Evolutionary conservation across 1,140 invertebrate genomes (phyloP).

Genomic region (Platorchestia sp.): DNA sequence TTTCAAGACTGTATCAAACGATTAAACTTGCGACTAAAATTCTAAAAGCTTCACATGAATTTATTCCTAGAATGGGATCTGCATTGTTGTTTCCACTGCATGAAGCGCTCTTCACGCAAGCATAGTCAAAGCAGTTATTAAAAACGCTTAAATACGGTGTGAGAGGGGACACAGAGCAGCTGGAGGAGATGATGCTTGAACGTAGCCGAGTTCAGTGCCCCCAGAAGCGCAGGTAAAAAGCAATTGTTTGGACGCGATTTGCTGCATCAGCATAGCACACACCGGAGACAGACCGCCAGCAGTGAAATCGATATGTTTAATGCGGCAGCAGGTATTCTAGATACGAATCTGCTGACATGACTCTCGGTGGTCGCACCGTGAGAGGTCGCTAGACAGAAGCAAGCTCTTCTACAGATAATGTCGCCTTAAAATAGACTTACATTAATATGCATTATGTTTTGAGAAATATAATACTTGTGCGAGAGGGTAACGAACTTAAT

Average conservation of each 20-base stretch:
- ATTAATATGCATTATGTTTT: not conserved
- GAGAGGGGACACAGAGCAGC: not conserved
- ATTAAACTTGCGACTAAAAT: not conserved
- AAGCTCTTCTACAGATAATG: not conserved
- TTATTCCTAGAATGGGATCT: not conserved
- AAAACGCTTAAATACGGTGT: not conserved
- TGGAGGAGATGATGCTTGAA: not conserved
- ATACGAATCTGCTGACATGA: not conserved
- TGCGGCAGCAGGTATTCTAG: conserved; percentile 5
- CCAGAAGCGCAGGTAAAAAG: not conserved
- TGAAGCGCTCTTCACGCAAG: not conserved
- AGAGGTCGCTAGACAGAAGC: not conserved
- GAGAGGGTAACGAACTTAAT: not conserved
- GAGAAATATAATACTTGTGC: not conserved
- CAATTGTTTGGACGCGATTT: not conserved
- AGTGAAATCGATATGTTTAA: not conserved
- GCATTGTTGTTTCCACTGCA: not conserved
- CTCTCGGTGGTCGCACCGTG: not conserved
- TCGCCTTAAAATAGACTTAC: not conserved
- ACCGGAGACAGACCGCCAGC: not conserved
- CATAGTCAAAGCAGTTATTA: not conserved
- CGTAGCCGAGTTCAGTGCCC: not conserved
- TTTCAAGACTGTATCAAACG: not conserved
- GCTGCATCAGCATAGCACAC: not conserved
- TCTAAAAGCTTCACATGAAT: not conserved